A percentile compares a stretch with the other conserved stretches of the same genome.
Conservation (phyloP, 2,113 vertebrate genomes). For the Cavia aperea region DNA sequence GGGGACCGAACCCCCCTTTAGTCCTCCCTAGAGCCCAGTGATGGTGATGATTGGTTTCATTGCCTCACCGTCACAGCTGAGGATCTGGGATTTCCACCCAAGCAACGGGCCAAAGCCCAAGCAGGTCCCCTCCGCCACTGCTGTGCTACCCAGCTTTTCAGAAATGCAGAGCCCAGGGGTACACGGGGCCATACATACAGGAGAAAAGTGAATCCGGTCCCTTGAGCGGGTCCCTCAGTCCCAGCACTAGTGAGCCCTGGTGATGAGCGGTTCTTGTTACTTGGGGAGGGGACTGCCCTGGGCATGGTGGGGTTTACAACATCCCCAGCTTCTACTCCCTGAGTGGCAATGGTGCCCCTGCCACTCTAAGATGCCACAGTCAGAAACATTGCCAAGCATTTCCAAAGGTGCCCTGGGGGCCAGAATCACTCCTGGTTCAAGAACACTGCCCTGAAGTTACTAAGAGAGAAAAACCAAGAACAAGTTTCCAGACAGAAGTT, state of each 20-base stretch:
- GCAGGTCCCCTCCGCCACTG: background rate
- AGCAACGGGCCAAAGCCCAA: background rate
- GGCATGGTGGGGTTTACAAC: background rate
- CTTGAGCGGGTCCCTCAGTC: background rate
- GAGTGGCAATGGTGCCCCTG: background rate
- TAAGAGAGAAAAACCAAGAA: background rate
- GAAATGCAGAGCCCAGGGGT: background rate
- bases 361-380: fast-evolving
- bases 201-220: no score
- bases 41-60: background rate
- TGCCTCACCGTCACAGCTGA: background rate
- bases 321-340: background rate
- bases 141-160: background rate
- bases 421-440: background rate
- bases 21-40: background rate
- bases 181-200: no score
- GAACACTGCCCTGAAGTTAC: background rate
- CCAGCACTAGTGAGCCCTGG: no score
- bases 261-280: background rate
- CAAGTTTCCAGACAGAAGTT: background rate
- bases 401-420: background rate
- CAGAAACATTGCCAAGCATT: background rate
- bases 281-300: background rate
- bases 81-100: background rate
- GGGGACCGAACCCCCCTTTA: background rate